Base-by-base conservation (phyloP, 2,797 vertebrate species). In the Trachurus trachurus region DNA sequence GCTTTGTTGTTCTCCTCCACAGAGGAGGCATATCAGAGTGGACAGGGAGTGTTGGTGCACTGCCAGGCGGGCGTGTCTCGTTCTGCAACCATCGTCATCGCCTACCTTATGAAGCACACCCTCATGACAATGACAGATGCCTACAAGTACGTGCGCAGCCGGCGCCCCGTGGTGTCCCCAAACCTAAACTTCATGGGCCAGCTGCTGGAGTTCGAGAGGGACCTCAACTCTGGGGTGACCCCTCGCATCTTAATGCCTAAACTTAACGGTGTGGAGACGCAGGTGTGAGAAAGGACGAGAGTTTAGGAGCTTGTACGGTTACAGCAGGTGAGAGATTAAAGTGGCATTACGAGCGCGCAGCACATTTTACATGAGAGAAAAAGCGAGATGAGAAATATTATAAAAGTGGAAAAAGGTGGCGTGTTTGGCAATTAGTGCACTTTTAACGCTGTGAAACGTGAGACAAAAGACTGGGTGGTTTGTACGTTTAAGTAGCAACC, bases 121-220 rank as follows among this genome's bases (percentile, higher is more conserved):
- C 94, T 96, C 78, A 97, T 97, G 96, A 97, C 96, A 77, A 96
- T 97, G 96, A 96, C 96, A 6, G 96, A 97, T 21, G 96, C 96
- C 87, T 97, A 97, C 92, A 97, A 97, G 77, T 97, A 96, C 8
- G 96, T 97, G 67, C 93, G 96, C 73, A 94, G 96, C 26, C 95
- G 96, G 1, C 95, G 96, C 5, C 96, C 96, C 0, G 94, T 97
- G 71, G 96, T 97, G 67, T 97, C 96, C 0, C 96, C 96, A 0
- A 97, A 97, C 87, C 95, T 97, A 63, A 97, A 97, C 92, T 97
- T 97, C 94, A 97, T 97, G 96, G 96, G 96, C 69, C 96, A 97
- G 87, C 95, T 97, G 53, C 82, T 97, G 92, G 96, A 97, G 92
- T 97, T 97, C 5, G 96, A 97, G 87, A 94, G 95, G 65, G 96